Evolutionary conservation across 2,797 vertebrate genomes (phyloP), one percentile per base, ranked within the genome.

Genomic region (Myotis findleyi): DNA sequence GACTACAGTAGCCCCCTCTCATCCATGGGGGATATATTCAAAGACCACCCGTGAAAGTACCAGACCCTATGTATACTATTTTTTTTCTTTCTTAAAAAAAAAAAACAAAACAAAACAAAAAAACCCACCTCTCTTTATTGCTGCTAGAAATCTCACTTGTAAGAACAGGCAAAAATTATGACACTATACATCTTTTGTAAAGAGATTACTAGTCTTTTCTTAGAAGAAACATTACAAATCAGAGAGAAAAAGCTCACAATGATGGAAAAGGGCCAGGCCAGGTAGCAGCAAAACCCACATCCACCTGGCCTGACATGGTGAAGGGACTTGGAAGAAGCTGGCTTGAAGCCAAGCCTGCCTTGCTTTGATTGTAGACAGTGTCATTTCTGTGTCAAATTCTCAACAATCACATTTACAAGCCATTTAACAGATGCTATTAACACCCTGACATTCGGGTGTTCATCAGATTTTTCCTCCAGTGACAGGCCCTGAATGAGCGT

Each of bases 351-450:
- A 97, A 73, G 18, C 51, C 64, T 66, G 49, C 59, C 92, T 96
- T 90, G 80, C 66, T 95, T 47, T 68, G 21, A 69, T 25, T 44
- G 33, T 84, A 57, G 4, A 73, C 75, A 25, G 66, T 69, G 62
- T 41, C 77, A 84, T 95, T 92, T 1, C 68, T 25, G 18, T 93
- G 69, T 95, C 86, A 94, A 96, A 97, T 96, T 64, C 88, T 93
- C 96, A 66, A 94, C 92, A 66, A 71, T 97, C 94, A 84, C 92
- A 62, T 87, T 44, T 95, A 23, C 71, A 80, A 96, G 87, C 57
- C 87, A 95, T 97, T 96, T 93, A 96, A 80, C 85, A 88, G 95
- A 69, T 18, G 57, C 30, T 75, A 13, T 64, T 2, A 75, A 14
- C 66, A 73, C 89, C 85, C 76, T 49, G 95, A 49, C 49, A 18